phyloP scores from a whole-genome alignment of 2,888 invertebrate species.

The Serrognathus titanus region DNA sequence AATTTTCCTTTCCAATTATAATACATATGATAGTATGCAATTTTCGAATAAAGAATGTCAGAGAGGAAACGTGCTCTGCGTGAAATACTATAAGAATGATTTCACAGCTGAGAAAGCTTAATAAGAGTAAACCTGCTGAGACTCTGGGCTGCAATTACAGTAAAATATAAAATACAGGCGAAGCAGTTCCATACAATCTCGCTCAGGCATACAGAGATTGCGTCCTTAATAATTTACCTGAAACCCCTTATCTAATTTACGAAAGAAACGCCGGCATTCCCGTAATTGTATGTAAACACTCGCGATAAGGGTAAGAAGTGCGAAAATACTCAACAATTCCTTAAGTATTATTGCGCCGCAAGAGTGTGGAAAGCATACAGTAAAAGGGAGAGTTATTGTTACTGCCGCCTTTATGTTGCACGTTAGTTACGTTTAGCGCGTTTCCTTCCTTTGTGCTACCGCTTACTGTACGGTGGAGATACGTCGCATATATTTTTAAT shows the following conservation, averaged over 20 bases:
- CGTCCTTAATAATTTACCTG: neutral
- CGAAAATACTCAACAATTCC: slow-evolving; percentile 24
- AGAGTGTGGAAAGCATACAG: slow-evolving; percentile 17
- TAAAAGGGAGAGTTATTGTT: slow-evolving; percentile 28
- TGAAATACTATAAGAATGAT: too few relatives aligned
- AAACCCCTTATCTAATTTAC: slow-evolving; percentile 7
- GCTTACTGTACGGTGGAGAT: too few relatives aligned
- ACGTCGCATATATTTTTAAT: too few relatives aligned
- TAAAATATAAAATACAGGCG: too few relatives aligned
- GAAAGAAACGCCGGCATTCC: slow-evolving; percentile 3
- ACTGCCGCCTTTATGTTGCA: slow-evolving; percentile 23
- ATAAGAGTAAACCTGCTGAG: too few relatives aligned
- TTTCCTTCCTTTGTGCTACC: neutral
- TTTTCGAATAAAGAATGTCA: too few relatives aligned
- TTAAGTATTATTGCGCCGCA: slow-evolving; percentile 23
- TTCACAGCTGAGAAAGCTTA: too few relatives aligned
- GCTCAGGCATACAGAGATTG: neutral
- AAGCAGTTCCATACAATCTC: too few relatives aligned
- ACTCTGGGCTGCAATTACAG: too few relatives aligned
- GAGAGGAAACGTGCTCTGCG: too few relatives aligned
- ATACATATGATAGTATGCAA: too few relatives aligned
- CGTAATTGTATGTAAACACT: slow-evolving; percentile 16
- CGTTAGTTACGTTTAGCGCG: slow-evolving; percentile 9
- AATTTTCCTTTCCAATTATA: too few relatives aligned
- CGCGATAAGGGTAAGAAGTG: slow-evolving; percentile 23